Percentiles rank a stretch among this genome's conserved stretches.
Evolutionary conservation across 2,888 invertebrate genomes (phyloP).

Genomic region (Cordilura impudica): DNA sequence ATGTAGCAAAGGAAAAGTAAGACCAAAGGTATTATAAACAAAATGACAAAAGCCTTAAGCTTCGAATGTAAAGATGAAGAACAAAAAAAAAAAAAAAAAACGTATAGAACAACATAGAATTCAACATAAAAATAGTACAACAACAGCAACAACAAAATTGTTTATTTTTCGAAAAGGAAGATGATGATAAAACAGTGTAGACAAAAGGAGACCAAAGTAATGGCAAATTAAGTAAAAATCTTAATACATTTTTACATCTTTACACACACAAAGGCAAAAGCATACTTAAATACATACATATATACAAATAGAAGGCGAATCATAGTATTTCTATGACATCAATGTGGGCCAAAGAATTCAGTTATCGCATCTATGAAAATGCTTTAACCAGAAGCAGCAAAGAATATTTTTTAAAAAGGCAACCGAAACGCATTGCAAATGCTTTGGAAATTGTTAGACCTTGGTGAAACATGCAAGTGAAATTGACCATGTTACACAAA

Average conservation of each 20-base stretch:
- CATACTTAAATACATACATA: neutral
- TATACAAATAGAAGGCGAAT: neutral
- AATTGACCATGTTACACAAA: no score
- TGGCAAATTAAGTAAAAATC: neutral
- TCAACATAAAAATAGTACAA: neutral
- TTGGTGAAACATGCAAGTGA: no score
- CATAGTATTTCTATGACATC: neutral
- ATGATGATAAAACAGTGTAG: neutral
- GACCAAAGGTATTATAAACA: slow-evolving; percentile 49
- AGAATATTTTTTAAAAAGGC: no score
- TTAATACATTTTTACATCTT: neutral
- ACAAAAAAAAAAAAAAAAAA: neutral
- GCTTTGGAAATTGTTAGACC: no score
- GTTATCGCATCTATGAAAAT: no score
- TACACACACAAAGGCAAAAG: neutral
- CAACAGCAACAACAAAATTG: neutral
- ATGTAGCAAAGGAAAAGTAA: slow-evolving; percentile 25
- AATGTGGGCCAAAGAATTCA: neutral
- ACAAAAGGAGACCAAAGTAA: neutral
- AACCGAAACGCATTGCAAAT: no score
- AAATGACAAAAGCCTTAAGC: slow-evolving; percentile 35
- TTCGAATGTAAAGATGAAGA: neutral
- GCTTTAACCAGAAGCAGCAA: no score
- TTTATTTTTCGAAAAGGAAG: neutral
- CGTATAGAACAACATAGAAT: slow-evolving; percentile 6